Percentiles rank a stretch among this genome's conserved stretches.
phyloP scores from a whole-genome alignment of 2,888 invertebrate genomes.

The Drosophila atripex region DNA sequence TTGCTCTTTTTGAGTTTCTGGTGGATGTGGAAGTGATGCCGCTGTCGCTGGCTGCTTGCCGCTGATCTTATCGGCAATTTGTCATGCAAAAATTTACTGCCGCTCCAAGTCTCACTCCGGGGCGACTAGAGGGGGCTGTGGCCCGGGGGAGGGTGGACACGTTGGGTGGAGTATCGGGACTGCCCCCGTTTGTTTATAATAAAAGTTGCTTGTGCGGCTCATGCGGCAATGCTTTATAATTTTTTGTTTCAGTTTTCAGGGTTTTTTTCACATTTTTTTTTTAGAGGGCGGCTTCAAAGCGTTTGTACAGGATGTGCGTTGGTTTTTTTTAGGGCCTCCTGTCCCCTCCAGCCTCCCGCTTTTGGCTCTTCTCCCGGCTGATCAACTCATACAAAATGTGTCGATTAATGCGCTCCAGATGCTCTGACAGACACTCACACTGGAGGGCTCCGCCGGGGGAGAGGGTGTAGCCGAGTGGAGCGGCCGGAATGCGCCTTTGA shows the following conservation, averaged over 20 bases:
- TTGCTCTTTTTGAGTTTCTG: conserved; percentile 36
- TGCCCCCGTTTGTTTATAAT: conserved; percentile 68
- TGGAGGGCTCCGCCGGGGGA: conserved; percentile 31
- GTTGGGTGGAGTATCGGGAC: conserved; percentile 7
- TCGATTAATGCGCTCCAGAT: conserved; percentile 79
- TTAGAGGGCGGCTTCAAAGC: conserved; percentile 62
- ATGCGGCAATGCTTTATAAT: conserved; percentile 54
- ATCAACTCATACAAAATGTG: conserved; percentile 72
- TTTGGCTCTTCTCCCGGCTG: conserved; percentile 39
- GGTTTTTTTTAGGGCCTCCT: conserved; percentile 35
- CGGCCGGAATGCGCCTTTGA: conserved; percentile 74
- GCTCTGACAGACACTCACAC: conserved; percentile 51
- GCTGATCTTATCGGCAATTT: conserved; percentile 80
- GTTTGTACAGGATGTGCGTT: conserved; percentile 63
- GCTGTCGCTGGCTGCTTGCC: conserved; percentile 41
- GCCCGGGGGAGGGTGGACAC: not conserved
- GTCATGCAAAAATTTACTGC: conserved; percentile 79
- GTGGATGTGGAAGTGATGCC: conserved; percentile 40
- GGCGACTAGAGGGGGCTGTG: conserved; percentile 17
- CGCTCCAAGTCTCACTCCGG: conserved; percentile 28
- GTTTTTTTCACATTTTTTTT: conserved; percentile 10
- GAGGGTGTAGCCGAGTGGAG: conserved; percentile 22
- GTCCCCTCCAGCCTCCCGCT: conserved; percentile 11
- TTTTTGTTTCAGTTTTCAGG: conserved; percentile 27
- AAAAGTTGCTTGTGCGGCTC: conserved; percentile 59